Evolutionary conservation across 2,888 invertebrate genomes (phyloP), one percentile per base, ranked within the genome.

Genomic region (Exocentrus adspersus): DNA sequence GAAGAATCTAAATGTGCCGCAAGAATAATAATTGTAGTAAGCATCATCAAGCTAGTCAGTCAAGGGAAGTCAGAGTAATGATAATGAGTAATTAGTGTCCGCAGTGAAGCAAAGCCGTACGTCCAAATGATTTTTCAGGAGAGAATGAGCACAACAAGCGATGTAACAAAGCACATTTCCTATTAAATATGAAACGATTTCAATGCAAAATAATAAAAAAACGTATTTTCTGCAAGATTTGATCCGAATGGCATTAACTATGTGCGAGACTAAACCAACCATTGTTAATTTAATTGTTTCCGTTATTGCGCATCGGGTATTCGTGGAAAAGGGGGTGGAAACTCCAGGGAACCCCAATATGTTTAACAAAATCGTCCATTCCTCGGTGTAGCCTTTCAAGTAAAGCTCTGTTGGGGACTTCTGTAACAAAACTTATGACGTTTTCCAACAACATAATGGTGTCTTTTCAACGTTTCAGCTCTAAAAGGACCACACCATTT

Each of bases 281-380:
- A 83, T 83, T 83, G 82, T 83, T 81, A 80, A 81, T 83, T 82
- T 83, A 83, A 83, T 83, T 83, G 82, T 83, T 83, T 83, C 83
- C 83, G 83, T 82, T 82, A 81, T 82, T 81, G 80, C 79, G 80
- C 78, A 77, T 77, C 76, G 75, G 78, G 76, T 76, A 75, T 75
- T 72, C 74, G 72, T 72, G 73, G n/a, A 68, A 73, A 77, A 77
- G 76, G 73, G 79, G 78, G 78, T 75, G 78, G 75, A 75, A 74
- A 72, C 71, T 74, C 71, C 75, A 78, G 78, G 67, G 75, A 69
- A 75, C 74, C 79, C 74, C 78, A 76, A 77, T 75, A 76, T 69
- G 74, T 73, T 72, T 68, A 56, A 20, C 54, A 42, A 42, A n/a
- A 24, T 28, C 24, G 54, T 14, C 24, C 17, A 46, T 37, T 48